Conservation (phyloP, 2,797 vertebrate species). For the Merluccius polli region DNA sequence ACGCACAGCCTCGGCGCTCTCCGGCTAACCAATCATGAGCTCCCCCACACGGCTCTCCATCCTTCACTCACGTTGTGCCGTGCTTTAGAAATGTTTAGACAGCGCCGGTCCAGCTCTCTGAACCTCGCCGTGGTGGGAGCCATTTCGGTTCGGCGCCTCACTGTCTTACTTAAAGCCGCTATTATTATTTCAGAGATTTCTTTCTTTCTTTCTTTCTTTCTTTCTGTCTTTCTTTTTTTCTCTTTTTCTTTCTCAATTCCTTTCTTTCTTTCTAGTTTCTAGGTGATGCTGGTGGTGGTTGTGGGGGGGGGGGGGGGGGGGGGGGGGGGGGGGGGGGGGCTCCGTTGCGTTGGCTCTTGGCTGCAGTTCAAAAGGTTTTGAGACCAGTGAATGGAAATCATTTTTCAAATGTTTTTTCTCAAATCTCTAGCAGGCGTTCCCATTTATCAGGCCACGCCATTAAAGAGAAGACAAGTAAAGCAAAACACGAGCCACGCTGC, state of each 20-base stretch:
- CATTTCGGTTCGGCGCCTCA: background rate
- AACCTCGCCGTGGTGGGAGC: background rate
- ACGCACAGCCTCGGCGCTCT: slow-evolving; percentile 8
- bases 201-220: background rate
- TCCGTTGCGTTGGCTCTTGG: slow-evolving; percentile 1
- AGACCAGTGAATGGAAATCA: slow-evolving; percentile 10
- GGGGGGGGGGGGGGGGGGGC: too few relatives aligned
- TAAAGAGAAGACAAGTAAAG: slow-evolving; percentile 3
- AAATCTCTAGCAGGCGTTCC: slow-evolving; percentile 22
- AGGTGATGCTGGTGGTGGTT: background rate
- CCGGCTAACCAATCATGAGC: slow-evolving; percentile 21
- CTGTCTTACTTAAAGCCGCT: background rate
- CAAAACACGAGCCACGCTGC: background rate
- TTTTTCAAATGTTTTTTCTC: slow-evolving; percentile 5
- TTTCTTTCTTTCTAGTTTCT: background rate
- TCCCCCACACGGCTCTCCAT: background rate
- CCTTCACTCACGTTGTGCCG: background rate
- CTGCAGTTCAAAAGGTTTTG: slow-evolving; percentile 5
- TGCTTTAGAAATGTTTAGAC: background rate
- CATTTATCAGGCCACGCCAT: background rate
- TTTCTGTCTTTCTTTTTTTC: background rate
- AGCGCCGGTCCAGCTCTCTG: background rate
- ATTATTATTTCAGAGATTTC: background rate
- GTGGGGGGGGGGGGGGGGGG: too few relatives aligned
- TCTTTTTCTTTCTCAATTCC: background rate